Conservation (phyloP, 2,113 vertebrate species). For the Chaenogobius annularis region DNA sequence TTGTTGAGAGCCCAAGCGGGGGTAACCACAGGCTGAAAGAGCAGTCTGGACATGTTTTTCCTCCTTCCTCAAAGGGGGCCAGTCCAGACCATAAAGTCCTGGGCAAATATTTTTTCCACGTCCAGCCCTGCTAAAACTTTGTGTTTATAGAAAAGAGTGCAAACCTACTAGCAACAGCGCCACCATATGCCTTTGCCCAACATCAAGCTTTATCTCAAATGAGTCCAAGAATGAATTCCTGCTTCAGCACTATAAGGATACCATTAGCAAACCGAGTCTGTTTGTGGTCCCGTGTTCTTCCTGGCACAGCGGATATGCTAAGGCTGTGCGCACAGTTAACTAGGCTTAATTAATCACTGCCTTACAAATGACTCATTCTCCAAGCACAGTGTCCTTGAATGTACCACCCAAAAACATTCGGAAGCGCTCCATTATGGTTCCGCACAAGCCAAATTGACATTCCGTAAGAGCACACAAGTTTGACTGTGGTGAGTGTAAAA, state of each 20-base stretch:
- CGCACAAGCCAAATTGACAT: conserved; percentile 21
- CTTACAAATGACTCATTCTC: conserved; percentile 69
- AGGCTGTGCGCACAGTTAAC: conserved; percentile 57
- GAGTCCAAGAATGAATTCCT: background rate
- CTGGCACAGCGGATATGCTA: conserved; percentile 44
- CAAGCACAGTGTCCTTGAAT: conserved; percentile 61
- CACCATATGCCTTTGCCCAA: too few species aligned
- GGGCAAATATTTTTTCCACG: too few species aligned
- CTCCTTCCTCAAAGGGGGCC: too few species aligned
- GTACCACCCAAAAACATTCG: conserved; percentile 24
- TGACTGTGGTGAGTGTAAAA: conserved; percentile 41
- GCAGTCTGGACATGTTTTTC: too few species aligned
- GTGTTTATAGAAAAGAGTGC: too few species aligned
- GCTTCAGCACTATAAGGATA: conserved; percentile 2
- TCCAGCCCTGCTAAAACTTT: too few species aligned
- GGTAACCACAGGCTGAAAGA: too few species aligned
- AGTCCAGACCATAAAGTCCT: too few species aligned
- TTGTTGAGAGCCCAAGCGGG: too few species aligned
- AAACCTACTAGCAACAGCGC: too few species aligned
- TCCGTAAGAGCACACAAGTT: conserved; percentile 23
- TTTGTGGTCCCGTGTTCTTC: conserved; percentile 49
- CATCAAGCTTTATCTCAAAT: too few species aligned
- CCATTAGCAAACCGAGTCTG: conserved; percentile 1
- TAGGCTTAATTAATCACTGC: conserved; percentile 75
- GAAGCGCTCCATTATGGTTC: conserved; percentile 27